Evolutionary conservation across 2,113 vertebrate species (phyloP).

Genomic region (Chionodraco myersi): DNA sequence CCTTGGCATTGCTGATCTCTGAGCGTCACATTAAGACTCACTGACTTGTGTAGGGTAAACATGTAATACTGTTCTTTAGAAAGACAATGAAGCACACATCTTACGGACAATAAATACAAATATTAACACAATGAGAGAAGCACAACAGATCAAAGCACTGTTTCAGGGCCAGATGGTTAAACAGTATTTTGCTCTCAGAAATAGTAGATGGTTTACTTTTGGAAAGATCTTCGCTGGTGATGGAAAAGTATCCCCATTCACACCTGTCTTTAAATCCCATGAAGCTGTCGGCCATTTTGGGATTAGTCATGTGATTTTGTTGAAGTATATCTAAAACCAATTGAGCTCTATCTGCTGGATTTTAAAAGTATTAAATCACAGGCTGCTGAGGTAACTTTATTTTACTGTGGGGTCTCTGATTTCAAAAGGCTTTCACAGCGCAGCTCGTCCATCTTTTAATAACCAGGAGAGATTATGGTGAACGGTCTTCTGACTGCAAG

Average conservation of each 20-base stretch:
- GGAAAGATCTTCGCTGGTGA: background rate
- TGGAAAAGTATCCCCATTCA: conserved; percentile 16
- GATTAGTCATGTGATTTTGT: conserved; percentile 15
- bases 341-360: background rate
- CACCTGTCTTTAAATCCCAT: conserved; percentile 37
- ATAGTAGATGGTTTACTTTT: conserved; percentile 14
- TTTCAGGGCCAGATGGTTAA: background rate
- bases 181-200: conserved; percentile 49
- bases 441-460: background rate
- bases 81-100: background rate
- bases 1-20: conserved; percentile 9
- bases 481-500: conserved; percentile 25
- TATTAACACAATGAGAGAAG: conserved; percentile 21
- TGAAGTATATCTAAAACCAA: conserved; percentile 1
- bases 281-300: conserved; percentile 4
- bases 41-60: background rate
- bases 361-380: background rate
- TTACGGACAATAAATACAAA: background rate
- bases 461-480: conserved; percentile 9
- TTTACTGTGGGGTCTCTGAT: conserved; percentile 1
- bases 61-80: background rate
- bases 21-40: conserved; percentile 5
- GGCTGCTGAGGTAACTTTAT: background rate
- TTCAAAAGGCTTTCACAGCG: conserved; percentile 22
- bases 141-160: conserved; percentile 25